phyloP scores from a whole-genome alignment of 2,113 vertebrate genomes.

The Rhynchopsitta pachyrhyncha region DNA sequence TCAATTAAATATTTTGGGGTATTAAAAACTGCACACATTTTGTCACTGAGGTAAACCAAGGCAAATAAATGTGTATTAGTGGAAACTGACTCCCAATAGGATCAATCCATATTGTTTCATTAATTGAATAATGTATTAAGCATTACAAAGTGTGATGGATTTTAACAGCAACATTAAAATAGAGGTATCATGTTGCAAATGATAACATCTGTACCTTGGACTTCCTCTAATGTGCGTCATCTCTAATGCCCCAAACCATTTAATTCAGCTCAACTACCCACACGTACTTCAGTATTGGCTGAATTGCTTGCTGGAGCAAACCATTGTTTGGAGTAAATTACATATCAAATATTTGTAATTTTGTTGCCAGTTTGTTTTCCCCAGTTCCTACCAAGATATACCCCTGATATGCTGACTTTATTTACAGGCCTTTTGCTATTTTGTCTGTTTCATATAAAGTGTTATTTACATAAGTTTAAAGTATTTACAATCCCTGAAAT shows the following conservation, averaged over 20 bases:
- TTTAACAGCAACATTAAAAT: neutral
- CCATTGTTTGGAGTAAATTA: slow-evolving; percentile 13
- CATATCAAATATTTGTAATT: slow-evolving; percentile 38
- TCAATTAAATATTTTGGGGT: neutral
- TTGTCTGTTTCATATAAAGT: neutral
- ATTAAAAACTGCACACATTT: neutral
- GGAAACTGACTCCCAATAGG: neutral
- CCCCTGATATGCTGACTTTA: neutral
- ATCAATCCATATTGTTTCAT: neutral
- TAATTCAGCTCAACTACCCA: neutral
- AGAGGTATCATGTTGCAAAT: neutral
- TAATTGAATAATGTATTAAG: neutral
- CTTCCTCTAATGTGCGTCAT: neutral
- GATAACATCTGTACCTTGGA: neutral
- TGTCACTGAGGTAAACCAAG: neutral
- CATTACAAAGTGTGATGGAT: neutral
- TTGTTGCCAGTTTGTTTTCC: neutral
- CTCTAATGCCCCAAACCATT: neutral
- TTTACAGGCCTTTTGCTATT: neutral
- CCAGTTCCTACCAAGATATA: neutral
- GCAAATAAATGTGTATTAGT: neutral
- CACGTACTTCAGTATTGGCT: neutral
- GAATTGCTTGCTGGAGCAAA: neutral
- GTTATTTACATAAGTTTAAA: neutral
- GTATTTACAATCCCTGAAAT: neutral